Conservation (phyloP, 2,888 invertebrate species). For the Noctua janthina region DNA sequence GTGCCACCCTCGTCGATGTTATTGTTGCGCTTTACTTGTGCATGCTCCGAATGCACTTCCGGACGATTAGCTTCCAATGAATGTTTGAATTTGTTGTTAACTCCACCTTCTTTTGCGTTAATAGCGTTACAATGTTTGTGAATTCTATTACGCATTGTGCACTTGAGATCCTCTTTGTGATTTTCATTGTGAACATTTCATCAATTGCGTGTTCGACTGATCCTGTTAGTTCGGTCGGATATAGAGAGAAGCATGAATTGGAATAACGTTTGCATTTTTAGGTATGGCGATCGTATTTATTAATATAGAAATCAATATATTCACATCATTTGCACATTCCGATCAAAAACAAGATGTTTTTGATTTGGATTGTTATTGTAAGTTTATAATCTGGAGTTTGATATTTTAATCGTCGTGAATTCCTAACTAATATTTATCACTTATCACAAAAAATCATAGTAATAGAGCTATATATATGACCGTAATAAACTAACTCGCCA, state of each 20-base stretch:
- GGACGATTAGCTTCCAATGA: conserved; percentile 87
- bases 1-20: conserved; percentile 85
- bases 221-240: conserved; percentile 75
- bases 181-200: conserved; percentile 80
- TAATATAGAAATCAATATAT: conserved; percentile 11
- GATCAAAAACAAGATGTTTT: conserved; percentile 20
- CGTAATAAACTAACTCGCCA: conserved; percentile 60
- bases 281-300: conserved; percentile 10
- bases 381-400: conserved; percentile 14
- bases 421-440: conserved; percentile 29
- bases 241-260: conserved; percentile 21
- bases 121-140: conserved; percentile 89
- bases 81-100: conserved; percentile 90
- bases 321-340: conserved; percentile 17
- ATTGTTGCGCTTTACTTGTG: conserved; percentile 84
- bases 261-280: conserved; percentile 7
- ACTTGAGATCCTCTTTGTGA: conserved; percentile 78
- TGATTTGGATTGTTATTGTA: conserved; percentile 22
- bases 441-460: conserved; percentile 27
- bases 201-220: conserved; percentile 83
- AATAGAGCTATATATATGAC: conserved; percentile 45
- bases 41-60: conserved; percentile 87
- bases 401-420: conserved; percentile 33
- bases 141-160: conserved; percentile 90
- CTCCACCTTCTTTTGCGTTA: conserved; percentile 89